A percentile compares a stretch with the other conserved stretches of the same genome.
Evolutionary conservation across 2,888 invertebrate genomes (phyloP).

Genomic region (Artemia sinica): DNA sequence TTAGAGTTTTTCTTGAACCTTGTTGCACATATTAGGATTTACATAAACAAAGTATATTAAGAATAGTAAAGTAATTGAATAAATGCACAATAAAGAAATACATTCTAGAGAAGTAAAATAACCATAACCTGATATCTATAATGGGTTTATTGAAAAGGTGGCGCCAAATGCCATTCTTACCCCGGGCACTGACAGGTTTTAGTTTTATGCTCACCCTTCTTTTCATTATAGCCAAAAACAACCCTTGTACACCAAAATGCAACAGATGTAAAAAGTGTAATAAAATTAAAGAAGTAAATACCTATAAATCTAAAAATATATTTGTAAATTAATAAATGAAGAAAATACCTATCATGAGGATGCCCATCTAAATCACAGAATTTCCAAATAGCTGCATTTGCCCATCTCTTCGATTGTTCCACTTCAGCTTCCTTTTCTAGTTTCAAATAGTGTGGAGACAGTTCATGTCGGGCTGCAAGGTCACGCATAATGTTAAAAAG

Average conservation of each 20-base stretch:
- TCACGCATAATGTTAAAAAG: conserved; percentile 92
- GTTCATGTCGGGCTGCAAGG: conserved; percentile 68
- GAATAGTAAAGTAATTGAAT: no score
- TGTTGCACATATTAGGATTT: no score
- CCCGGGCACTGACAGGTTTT: no score
- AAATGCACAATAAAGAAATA: no score
- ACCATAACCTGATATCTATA: no score
- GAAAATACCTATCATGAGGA: conserved; percentile 56
- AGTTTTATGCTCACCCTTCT: not conserved
- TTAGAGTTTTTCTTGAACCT: no score
- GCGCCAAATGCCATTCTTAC: no score
- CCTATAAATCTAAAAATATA: not conserved
- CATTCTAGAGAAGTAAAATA: no score
- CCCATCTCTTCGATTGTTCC: conserved; percentile 63
- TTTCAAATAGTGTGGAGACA: conserved; percentile 59
- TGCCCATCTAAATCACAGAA: conserved; percentile 82
- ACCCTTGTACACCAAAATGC: conserved; percentile 13
- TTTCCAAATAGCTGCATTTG: conserved; percentile 92
- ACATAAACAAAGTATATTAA: no score
- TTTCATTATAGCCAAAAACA: not conserved
- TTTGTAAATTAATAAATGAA: conserved; percentile 4
- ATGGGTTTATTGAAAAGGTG: no score
- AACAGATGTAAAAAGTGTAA: conserved; percentile 20
- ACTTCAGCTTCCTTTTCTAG: conserved; percentile 75
- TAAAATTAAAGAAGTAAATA: not conserved